phyloP scores from a whole-genome alignment of 2,797 vertebrate species.

The Enteromius fasciolatus region DNA sequence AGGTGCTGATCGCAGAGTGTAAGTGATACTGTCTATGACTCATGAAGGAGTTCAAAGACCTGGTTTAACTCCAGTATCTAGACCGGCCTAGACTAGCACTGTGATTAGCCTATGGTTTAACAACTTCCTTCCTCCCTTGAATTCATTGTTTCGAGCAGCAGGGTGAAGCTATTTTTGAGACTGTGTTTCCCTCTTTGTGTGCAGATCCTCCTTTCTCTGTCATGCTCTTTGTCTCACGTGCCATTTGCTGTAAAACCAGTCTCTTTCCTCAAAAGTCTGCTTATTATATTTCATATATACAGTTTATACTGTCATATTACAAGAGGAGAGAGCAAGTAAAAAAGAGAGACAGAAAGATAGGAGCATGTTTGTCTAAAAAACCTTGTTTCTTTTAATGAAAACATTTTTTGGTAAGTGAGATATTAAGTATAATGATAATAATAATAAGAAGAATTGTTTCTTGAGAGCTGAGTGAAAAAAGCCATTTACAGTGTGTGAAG shows the following conservation, averaged over 20 bases:
- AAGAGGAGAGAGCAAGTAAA: constrained; percentile 28
- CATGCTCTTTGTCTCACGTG: constrained; percentile 40
- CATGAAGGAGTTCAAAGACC: constrained; percentile 49
- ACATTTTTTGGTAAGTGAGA: neutral
- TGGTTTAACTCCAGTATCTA: constrained; percentile 59
- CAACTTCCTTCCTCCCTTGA: constrained; percentile 76
- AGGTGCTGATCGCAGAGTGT: neutral
- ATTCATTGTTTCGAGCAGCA: constrained; percentile 73
- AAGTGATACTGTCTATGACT: constrained; percentile 11
- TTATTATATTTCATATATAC: constrained; percentile 49
- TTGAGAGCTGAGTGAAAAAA: neutral
- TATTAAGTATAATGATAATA: too few relatives aligned
- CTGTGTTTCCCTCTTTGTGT: constrained; percentile 46
- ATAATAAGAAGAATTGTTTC: neutral
- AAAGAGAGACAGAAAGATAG: constrained; percentile 9
- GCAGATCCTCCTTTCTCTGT: constrained; percentile 33
- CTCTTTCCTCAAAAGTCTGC: constrained; percentile 45
- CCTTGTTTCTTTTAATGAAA: too few relatives aligned
- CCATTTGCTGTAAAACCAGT: constrained; percentile 64
- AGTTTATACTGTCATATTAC: constrained; percentile 60
- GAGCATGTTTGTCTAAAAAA: neutral
- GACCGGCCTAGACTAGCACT: constrained; percentile 60
- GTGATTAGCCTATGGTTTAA: constrained; percentile 72
- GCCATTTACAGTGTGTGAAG: neutral
- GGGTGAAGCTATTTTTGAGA: constrained; percentile 75